Evolutionary conservation across 2,888 invertebrate species (phyloP).

Genomic region (Cephus runcator): DNA sequence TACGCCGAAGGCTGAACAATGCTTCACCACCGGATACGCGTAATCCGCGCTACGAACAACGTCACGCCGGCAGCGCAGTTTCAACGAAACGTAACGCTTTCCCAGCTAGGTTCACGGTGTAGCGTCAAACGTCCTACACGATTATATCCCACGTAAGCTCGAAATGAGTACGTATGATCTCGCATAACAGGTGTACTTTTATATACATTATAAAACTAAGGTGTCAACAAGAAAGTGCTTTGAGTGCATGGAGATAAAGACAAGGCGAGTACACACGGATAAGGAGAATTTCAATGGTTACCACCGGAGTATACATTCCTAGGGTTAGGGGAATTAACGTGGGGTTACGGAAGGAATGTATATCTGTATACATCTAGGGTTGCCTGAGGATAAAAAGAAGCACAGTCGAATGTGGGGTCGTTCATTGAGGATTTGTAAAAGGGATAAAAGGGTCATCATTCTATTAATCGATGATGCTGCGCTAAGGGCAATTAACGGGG

Average conservation of each 20-base stretch:
- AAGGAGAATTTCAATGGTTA: neutral
- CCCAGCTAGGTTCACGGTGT: conserved; percentile 16
- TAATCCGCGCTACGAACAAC: conserved; percentile 3
- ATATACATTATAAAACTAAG: neutral
- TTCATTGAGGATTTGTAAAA: neutral
- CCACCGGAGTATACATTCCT: neutral
- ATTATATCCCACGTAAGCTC: neutral
- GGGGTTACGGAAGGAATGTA: neutral
- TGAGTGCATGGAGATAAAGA: neutral
- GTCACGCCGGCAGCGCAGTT: neutral
- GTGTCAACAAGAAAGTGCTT: neutral
- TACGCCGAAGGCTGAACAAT: neutral
- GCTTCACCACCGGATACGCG: conserved; percentile 11
- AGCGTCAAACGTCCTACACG: conserved; percentile 8
- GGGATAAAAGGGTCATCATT: neutral
- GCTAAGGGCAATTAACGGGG: conserved; percentile 31
- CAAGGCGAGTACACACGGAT: neutral
- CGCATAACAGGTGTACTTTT: neutral
- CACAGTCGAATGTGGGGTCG: neutral
- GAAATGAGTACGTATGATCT: neutral
- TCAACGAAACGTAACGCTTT: conserved; percentile 3
- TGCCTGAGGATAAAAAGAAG: neutral
- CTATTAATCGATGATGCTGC: conserved; percentile 24
- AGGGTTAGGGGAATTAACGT: neutral
- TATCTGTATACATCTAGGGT: neutral